These are phyloP conservation scores for Iselma pallidipennis DNA, from an alignment of 2,888 invertebrate species.

Conservation along the genomic window DNA sequence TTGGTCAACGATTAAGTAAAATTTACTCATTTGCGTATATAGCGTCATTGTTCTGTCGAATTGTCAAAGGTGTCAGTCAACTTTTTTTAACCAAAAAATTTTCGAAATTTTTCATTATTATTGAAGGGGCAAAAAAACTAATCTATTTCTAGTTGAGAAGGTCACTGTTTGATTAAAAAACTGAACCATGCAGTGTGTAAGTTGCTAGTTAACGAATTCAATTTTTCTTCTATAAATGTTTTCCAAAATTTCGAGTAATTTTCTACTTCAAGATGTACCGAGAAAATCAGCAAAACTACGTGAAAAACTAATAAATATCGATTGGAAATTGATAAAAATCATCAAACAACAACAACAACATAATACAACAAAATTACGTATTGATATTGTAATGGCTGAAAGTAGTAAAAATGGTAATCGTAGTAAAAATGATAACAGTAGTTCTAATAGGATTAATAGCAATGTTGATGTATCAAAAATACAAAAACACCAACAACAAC, in stretches of 20 bases:
- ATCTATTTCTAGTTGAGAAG: not conserved
- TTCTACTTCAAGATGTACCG: conserved; percentile 1
- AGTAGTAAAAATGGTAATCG: not conserved
- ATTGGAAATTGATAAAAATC: not conserved
- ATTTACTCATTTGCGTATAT: no score
- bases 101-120: not conserved
- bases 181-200: not conserved
- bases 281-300: not conserved
- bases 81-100: not conserved
- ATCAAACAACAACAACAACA: not conserved
- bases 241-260: not conserved
- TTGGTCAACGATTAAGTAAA: no score
- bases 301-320: not conserved
- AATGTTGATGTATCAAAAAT: conserved; percentile 11
- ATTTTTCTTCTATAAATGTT: not conserved
- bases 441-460: not conserved
- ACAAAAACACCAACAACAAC: conserved; percentile 7
- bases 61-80: no score
- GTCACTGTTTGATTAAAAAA: not conserved
- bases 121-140: not conserved
- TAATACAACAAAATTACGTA: no score
- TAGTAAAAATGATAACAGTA: not conserved
- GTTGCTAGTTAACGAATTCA: not conserved
- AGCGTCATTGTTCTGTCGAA: not conserved
- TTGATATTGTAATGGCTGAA: not conserved